phyloP scores from a whole-genome alignment of 2,113 vertebrate species.

The Chitala chitala region DNA sequence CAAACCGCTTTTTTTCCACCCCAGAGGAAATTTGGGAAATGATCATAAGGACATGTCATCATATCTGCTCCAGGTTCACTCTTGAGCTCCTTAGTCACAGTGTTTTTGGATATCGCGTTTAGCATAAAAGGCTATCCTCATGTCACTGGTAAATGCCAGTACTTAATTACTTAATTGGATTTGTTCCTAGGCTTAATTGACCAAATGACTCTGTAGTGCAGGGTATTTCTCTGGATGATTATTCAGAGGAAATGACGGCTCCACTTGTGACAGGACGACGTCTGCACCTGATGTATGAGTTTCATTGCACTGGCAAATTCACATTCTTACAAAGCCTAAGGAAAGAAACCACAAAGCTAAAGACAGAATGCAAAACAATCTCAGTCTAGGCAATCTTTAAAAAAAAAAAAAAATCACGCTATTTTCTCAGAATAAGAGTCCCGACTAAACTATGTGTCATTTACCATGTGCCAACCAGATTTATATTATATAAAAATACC shows the following conservation, averaged over 20 bases:
- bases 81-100: not conserved
- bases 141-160: conserved; percentile 13
- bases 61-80: not conserved
- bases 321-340: not conserved
- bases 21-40: not conserved
- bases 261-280: not conserved
- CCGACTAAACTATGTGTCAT: too few relatives aligned
- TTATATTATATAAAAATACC: too few relatives aligned
- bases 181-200: conserved; percentile 3
- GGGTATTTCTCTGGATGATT: conserved; percentile 6
- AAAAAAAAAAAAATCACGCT: not conserved
- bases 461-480: too few relatives aligned
- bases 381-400: not conserved
- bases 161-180: conserved; percentile 11
- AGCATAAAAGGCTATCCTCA: not conserved
- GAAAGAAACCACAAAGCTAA: conserved; percentile 4
- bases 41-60: not conserved
- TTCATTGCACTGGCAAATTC: not conserved
- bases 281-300: not conserved
- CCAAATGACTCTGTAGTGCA: not conserved
- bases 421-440: not conserved
- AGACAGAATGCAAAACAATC: not conserved
- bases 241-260: conserved; percentile 5
- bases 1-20: conserved; percentile 10
- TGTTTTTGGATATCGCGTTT: not conserved